These are phyloP conservation scores for Antennarius maculatus DNA, from an alignment of 2,797 vertebrate species.

Conservation along the genomic window DNA sequence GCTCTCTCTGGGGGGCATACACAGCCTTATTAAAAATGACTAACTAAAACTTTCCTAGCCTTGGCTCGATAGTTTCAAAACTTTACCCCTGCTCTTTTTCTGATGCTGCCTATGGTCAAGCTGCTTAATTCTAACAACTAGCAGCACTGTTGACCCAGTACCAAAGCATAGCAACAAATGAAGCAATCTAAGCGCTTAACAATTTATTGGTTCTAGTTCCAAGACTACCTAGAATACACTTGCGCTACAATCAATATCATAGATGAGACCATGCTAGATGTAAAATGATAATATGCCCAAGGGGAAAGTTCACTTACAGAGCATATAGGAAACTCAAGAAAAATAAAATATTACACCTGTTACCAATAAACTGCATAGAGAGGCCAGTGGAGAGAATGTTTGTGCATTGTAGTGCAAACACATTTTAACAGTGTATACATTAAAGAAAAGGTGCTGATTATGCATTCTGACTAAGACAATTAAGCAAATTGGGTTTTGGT, in stretches of 20 bases:
- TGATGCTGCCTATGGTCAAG: conserved; percentile 75
- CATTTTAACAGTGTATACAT: background rate
- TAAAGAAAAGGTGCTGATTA: conserved; percentile 6
- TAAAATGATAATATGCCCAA: conserved; percentile 68
- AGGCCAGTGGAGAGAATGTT: background rate
- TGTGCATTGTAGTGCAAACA: conserved; percentile 4
- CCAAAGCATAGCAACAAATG: conserved; percentile 70
- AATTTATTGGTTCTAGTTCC: conserved; percentile 72
- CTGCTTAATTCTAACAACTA: conserved; percentile 67
- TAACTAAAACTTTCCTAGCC: conserved; percentile 79
- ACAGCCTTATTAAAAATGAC: conserved; percentile 78
- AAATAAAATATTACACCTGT: conserved; percentile 39
- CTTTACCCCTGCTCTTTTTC: conserved; percentile 60
- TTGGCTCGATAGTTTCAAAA: conserved; percentile 76
- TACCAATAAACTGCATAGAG: conserved; percentile 11
- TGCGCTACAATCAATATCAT: conserved; percentile 76
- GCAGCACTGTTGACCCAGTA: conserved; percentile 53
- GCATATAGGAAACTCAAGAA: conserved; percentile 38
- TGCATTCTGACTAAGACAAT: conserved; percentile 25
- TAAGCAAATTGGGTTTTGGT: conserved; percentile 18
- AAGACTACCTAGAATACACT: conserved; percentile 76
- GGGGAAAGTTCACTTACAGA: conserved; percentile 62
- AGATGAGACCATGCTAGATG: conserved; percentile 68
- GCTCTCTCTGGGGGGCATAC: conserved; percentile 74
- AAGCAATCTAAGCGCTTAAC: conserved; percentile 70